phyloP scores from a whole-genome alignment of 1,140 invertebrate species.

The Apis cerana region DNA sequence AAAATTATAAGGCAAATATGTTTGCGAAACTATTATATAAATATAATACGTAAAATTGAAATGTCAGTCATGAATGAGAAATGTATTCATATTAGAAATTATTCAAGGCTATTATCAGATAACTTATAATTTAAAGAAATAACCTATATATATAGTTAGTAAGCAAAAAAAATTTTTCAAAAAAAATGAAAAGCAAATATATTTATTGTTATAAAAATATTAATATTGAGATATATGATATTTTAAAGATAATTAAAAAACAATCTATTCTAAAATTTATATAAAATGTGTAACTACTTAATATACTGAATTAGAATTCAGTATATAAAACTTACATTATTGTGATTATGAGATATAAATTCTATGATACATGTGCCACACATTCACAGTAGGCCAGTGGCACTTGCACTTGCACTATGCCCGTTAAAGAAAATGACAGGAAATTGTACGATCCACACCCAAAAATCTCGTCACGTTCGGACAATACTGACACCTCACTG shows the following conservation, averaged over 20 bases:
- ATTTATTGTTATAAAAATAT: not conserved
- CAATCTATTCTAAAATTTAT: constrained; percentile 7
- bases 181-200: not conserved
- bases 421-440: constrained; percentile 63
- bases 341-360: constrained; percentile 49
- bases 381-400: constrained; percentile 72
- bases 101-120: not conserved
- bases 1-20: constrained; percentile 26
- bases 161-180: constrained; percentile 1
- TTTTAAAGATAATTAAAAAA: not conserved
- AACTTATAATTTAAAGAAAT: not conserved
- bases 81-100: not conserved
- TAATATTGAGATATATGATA: not conserved
- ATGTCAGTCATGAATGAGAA: not conserved
- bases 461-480: constrained; percentile 80
- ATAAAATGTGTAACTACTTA: constrained; percentile 10
- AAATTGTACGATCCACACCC: constrained; percentile 78
- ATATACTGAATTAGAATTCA: constrained; percentile 28
- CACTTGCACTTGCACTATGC: constrained; percentile 71
- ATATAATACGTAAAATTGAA: not conserved
- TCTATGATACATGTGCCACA: constrained; percentile 66
- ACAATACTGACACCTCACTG: constrained; percentile 81
- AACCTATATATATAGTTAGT: constrained; percentile 26
- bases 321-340: constrained; percentile 56
- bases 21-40: not conserved